Evolutionary conservation across 2,888 invertebrate genomes (phyloP).

Genomic region (Drosophila flavopinicola): DNA sequence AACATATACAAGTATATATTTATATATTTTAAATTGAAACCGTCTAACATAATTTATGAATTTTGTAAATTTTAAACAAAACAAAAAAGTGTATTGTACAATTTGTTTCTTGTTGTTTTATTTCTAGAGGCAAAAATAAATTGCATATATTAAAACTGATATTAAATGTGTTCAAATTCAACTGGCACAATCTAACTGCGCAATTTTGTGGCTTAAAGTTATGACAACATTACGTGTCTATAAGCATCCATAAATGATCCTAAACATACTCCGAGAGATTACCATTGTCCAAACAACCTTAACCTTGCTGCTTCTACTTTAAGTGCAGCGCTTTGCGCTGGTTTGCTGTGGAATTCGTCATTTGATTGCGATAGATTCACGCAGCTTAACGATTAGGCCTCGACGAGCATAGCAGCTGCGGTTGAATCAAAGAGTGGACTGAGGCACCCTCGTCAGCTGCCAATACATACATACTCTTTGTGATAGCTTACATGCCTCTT

Average conservation of each 20-base stretch:
- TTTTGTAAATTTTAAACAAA: constrained; percentile 50
- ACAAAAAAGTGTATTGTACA: constrained; percentile 45
- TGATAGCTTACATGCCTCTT: constrained; percentile 20
- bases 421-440: constrained; percentile 29
- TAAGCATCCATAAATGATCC: constrained; percentile 22
- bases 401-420: constrained; percentile 20
- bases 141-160: constrained; percentile 19
- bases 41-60: constrained; percentile 41
- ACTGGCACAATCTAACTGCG: constrained; percentile 22
- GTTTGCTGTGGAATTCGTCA: constrained; percentile 45
- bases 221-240: neutral
- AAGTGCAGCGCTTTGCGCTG: constrained; percentile 27
- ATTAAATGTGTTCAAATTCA: too few relatives aligned
- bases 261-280: constrained; percentile 33
- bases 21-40: constrained; percentile 44
- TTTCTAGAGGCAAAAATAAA: constrained; percentile 47
- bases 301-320: constrained; percentile 2
- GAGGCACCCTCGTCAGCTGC: too few relatives aligned
- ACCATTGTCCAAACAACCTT: constrained; percentile 35
- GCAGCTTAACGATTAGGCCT: constrained; percentile 16
- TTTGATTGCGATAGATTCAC: constrained; percentile 18
- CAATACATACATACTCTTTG: constrained; percentile 4
- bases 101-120: constrained; percentile 65
- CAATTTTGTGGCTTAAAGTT: constrained; percentile 15
- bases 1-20: constrained; percentile 19